These are phyloP conservation scores for Latheticus oryzae DNA, from an alignment of 2,888 invertebrate species.

Conservation along the genomic window DNA sequence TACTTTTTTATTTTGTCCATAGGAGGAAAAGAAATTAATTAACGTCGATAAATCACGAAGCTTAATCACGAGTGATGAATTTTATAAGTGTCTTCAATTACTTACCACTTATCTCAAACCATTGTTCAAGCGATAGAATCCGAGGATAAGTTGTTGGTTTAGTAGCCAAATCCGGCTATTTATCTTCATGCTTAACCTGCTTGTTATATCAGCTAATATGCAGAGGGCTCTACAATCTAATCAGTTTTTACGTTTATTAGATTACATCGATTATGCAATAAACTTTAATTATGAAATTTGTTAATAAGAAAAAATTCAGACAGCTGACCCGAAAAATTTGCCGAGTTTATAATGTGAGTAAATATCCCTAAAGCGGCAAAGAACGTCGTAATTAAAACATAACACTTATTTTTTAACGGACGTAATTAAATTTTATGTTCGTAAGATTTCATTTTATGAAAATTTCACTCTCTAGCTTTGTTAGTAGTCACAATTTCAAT, in stretches of 20 bases:
- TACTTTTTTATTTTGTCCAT: no score
- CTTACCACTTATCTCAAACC: conserved; percentile 31
- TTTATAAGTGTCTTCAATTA: conserved; percentile 30
- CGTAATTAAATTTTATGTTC: conserved; percentile 6
- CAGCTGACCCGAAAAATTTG: no score
- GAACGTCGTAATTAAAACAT: neutral
- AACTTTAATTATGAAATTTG: no score
- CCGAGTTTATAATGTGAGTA: neutral
- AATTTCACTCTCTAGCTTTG: no score
- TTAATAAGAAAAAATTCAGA: no score
- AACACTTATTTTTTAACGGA: conserved; percentile 7
- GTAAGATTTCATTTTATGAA: neutral
- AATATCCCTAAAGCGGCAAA: neutral
- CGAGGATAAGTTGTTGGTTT: conserved; percentile 28
- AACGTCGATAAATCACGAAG: conserved; percentile 15
- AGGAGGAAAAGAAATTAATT: conserved; percentile 14
- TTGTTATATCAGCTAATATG: conserved; percentile 1
- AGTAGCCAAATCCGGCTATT: conserved; percentile 20
- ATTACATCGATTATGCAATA: neutral
- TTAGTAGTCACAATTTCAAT: no score
- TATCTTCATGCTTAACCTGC: conserved; percentile 21
- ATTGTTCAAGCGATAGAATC: conserved; percentile 17
- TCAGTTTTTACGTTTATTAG: neutral
- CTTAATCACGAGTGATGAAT: conserved; percentile 16
- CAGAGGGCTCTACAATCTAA: conserved; percentile 1